A percentile compares a stretch with the other conserved stretches of the same genome.
Evolutionary conservation across 2,888 invertebrate species (phyloP).

Genomic region (Melanotus villosus): DNA sequence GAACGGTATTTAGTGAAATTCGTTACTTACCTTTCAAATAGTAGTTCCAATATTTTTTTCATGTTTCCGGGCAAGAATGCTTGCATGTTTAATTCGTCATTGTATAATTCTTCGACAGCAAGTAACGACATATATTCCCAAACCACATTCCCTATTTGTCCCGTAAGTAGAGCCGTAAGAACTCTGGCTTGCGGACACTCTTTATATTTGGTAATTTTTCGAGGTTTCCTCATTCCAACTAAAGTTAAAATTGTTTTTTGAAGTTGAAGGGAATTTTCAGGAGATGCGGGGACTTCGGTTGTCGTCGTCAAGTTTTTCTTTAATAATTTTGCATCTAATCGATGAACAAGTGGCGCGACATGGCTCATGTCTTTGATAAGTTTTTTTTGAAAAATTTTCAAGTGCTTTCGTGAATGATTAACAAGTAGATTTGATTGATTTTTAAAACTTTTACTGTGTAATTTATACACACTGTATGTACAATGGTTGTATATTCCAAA

Average conservation of each 20-base stretch:
- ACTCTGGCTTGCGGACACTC: not conserved
- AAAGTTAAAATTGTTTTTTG: not conserved
- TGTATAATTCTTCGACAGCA: conserved; percentile 12
- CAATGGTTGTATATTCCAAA: conserved; percentile 65
- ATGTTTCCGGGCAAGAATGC: not conserved
- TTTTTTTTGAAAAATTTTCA: not conserved
- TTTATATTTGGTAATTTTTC: not conserved
- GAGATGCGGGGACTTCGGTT: not conserved
- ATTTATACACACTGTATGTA: conserved; percentile 67
- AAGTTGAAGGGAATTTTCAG: not conserved
- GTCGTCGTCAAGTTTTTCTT: not conserved
- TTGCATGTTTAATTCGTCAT: not conserved
- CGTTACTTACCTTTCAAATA: conserved; percentile 10
- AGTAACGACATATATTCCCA: conserved; percentile 25
- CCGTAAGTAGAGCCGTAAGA: not conserved
- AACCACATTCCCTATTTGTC: conserved; percentile 5
- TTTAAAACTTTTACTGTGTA: conserved; percentile 59
- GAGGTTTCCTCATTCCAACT: not conserved
- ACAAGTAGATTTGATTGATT: conserved; percentile 33
- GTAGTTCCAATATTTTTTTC: not conserved
- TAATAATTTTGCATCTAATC: no score
- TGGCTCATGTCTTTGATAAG: not conserved
- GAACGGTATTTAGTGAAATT: no score
- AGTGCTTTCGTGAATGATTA: not conserved
- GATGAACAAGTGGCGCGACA: not conserved